A percentile compares a stretch with the other conserved stretches of the same genome.
These are phyloP conservation scores for Leptinotarsa undecemlineata DNA, from an alignment of 1,140 invertebrate species.

Conservation along the genomic window DNA sequence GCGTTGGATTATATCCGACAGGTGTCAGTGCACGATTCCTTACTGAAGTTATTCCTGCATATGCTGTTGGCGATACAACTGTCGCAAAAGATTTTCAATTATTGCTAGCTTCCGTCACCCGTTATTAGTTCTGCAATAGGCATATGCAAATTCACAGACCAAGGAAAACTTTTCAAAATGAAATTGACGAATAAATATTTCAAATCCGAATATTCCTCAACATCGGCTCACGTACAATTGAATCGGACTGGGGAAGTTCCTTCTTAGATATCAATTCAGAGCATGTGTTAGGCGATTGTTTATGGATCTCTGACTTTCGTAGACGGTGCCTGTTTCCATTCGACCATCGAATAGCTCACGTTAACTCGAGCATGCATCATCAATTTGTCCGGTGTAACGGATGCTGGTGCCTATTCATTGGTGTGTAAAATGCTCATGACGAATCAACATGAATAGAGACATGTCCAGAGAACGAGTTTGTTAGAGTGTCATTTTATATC, in stretches of 20 bases:
- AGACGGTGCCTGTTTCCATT: constrained; percentile 7
- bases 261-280: background rate
- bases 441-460: constrained; percentile 6
- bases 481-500: too few relatives aligned
- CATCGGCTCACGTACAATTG: background rate
- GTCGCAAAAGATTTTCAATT: too few relatives aligned
- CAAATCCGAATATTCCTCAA: too few relatives aligned
- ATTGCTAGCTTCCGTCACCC: too few relatives aligned
- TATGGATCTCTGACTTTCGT: background rate
- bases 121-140: too few relatives aligned
- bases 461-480: background rate
- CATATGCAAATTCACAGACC: too few relatives aligned
- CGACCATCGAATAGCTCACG: background rate
- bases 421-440: background rate
- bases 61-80: too few relatives aligned
- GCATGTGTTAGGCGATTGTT: background rate
- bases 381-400: constrained; percentile 2
- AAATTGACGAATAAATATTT: too few relatives aligned
- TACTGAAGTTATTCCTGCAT: too few relatives aligned
- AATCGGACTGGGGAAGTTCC: background rate
- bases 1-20: too few relatives aligned
- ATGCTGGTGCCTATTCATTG: constrained; percentile 1
- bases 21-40: too few relatives aligned
- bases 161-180: too few relatives aligned
- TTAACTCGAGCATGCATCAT: constrained; percentile 2